Evolutionary conservation across 2,797 vertebrate species (phyloP), one percentile per base, ranked within the genome.

Genomic region (Betta splendens): DNA sequence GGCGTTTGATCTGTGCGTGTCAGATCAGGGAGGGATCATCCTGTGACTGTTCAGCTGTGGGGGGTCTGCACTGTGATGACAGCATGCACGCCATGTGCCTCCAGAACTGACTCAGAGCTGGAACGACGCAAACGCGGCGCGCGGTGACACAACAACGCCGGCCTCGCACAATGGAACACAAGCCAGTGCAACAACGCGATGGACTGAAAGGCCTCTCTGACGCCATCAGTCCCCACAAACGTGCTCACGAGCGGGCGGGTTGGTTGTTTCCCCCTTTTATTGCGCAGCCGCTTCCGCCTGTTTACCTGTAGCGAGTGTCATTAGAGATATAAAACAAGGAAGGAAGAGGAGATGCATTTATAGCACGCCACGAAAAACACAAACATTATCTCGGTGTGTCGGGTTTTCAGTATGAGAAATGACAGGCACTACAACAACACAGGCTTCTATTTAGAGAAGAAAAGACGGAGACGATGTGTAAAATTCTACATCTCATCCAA

Each of bases 1-100:
- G 3, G 57, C 35, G 67, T 80, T 67, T 66, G 72, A 67, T 75
- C 62, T 55, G 64, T 55, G 42, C 37, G 38, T 37, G 44, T 50
- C 36, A 52, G 50, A 80, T 78, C 65, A 12, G 25, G 69, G 51
- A 64, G n/a, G 26, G 58, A 48, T 61, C 2, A 15, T n/a, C 68
- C 32, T 69, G 20, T 60, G 26, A 69, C 58, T 52, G 63, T 47
- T 60, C 53, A 52, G 47, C 64, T 70, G 74, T 26, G 29, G 4
- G 2, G 13, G 40, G 45, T 66, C 54, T 58, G 64, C 22, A 47
- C 33, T 23, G 13, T 32, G 23, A 56, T 46, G 31, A 48, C 54
- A 38, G 16, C 32, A 7, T 18, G 3, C 40, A 26, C 46, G 35
- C 29, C 53, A 18, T 43, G 47, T 51, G 32, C 4, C 54, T 49